Evolutionary conservation across 2,113 vertebrate species (phyloP), one percentile per base, ranked within the genome.

Genomic region (Muntiacus muntjak): DNA sequence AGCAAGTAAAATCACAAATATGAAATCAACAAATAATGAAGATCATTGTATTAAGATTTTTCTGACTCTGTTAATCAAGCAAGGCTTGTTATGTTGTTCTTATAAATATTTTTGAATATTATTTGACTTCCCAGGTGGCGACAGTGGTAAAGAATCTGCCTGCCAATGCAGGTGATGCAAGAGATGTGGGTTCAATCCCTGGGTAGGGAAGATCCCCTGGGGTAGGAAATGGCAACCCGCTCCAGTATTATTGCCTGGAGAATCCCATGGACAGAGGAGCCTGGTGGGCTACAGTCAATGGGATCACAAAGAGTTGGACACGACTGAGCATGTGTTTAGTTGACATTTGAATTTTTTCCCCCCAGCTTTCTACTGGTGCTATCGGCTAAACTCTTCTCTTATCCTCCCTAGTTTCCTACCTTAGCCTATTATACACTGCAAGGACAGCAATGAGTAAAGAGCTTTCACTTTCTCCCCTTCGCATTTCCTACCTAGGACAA

Each of bases 101-200:
- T 52, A 58, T 76, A 13, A 76, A 58, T 52, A 84, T 36, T 52
- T 74, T 16, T 30, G 26, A 4, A 64, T 25, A 64, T 30, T 30
- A n/a, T 15, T 52, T n/a, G 21, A 17, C 28, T 74, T 74, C 19
- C n/a, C 36, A 12, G 9, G 67, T 40, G 67, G 21, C 0, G 0
- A 74, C n/a, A 74, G 36, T 74, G 67, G 8, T 74, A 74, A 74
- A 74, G 36, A 25, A 13, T 74, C 5, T 40, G 67, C 67, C 21
- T 40, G 19, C 19, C 19, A 40, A 40, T 40, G 67, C n/a, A 74
- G 36, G 19, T 74, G 21, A 74, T 40, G 21, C 3, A 40, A 74
- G 36, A 40, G n/a, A 74, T 40, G 67, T 74, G 36, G 67, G 67
- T 74, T 74, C 67, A 40, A 3, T 40, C 36, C 67, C 36, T 40